Base-by-base conservation (phyloP, 2,797 vertebrate species). In the Acomys russatus region DNA sequence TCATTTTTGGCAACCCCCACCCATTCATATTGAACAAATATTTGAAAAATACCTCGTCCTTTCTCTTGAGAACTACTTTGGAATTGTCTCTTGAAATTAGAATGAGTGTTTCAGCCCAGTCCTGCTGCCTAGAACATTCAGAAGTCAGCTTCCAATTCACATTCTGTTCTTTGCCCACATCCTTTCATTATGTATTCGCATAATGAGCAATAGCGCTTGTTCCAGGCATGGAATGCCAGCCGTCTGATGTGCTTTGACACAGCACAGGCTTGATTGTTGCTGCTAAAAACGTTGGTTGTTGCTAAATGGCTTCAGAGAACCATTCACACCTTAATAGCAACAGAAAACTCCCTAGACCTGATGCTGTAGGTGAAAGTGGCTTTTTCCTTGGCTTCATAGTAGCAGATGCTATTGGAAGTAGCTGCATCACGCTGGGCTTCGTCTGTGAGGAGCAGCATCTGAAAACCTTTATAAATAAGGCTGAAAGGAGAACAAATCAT, bases 51-150 rank as follows among this genome's bases (percentile, higher is more conserved):
- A 96, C 76, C 83, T 87, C 89, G 51, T 94, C 92, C 90, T 97
- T 94, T 97, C 92, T 95, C 97, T 96, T 90, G 94, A 97, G 86
- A 96, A 94, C 92, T 93, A 83, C 83, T 96, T 96, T 97, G 96
- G 96, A 95, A 92, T 96, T 91, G 95, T 96, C 95, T 96, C 66
- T 80, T 92, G 92, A 97, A 94, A 96, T 97, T 82, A 97, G 95
- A 94, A 88, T 88, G 94, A 88, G 76, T 88, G 63, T 90, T 90
- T 94, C 23, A 87, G 94, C 54, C 76, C 56, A 90, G 20, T 25
- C 54, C 92, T 91, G 85, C 96, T 94, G 93, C 90, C 93, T 88
- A 94, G 92, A 83, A 94, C 90, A 94, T 88, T 85, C 95, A 88
- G 96, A 96, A 97, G 84, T 96, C 92, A 96, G 95, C 90, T 95